phyloP scores from a whole-genome alignment of 2,888 invertebrate genomes.

The Elysia crispata region DNA sequence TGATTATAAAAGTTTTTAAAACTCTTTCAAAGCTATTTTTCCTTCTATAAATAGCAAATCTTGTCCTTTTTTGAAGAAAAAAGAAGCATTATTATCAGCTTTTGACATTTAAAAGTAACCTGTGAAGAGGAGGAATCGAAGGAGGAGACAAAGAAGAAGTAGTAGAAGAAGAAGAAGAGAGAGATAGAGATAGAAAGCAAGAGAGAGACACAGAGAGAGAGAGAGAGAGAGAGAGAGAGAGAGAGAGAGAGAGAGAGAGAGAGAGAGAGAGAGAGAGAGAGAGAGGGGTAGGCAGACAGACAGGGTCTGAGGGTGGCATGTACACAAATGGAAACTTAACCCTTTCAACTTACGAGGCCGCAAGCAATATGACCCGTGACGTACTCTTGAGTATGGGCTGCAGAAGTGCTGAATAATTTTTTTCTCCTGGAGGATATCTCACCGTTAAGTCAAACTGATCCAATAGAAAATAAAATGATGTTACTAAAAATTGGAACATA shows the following conservation, averaged over 20 bases:
- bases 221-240: neutral
- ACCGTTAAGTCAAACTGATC: slow-evolving; percentile 85
- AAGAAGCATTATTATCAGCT: neutral
- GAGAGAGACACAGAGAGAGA: neutral
- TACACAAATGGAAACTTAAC: neutral
- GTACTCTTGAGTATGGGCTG: slow-evolving; percentile 89
- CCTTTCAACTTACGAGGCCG: slow-evolving; percentile 87
- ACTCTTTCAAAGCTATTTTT: too few relatives aligned
- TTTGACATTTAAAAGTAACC: neutral
- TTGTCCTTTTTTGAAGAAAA: neutral
- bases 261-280: neutral
- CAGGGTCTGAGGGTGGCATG: neutral
- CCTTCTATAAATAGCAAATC: too few relatives aligned
- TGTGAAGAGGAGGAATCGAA: neutral
- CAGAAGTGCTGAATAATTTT: slow-evolving; percentile 89
- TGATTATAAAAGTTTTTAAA: too few relatives aligned
- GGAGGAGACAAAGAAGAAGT: neutral
- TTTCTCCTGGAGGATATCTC: slow-evolving; percentile 93
- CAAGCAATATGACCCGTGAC: slow-evolving; percentile 93
- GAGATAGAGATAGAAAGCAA: neutral
- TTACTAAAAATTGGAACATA: too few relatives aligned
- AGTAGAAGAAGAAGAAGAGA: neutral
- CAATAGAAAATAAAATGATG: too few relatives aligned
- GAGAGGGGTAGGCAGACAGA: neutral
- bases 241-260: neutral